Evolutionary conservation across 2,797 vertebrate genomes (phyloP), one percentile per base, ranked within the genome.

Genomic region (Microchirus variegatus): DNA sequence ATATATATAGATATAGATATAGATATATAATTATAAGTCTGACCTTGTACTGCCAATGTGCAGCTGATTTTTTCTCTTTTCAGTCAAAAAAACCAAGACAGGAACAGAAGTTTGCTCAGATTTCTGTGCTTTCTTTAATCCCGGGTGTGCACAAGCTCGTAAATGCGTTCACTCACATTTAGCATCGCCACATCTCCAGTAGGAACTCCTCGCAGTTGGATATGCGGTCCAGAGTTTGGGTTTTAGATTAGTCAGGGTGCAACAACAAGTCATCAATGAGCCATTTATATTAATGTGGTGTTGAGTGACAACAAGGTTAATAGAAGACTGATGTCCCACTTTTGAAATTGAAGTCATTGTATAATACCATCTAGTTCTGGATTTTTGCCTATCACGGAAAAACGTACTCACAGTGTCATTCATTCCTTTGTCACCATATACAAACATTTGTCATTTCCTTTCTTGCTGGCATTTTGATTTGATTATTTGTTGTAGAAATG

Each of bases 401-500:
- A 64, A 18, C 43, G 58, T 54, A 78, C 58, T 78, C 76, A 78
- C 73, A 67, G 26, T 76, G 75, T 80, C 55, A 54, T 69, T 17
- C 43, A 72, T 9, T 78, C 73, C 52, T 82, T 86, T 67, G 70
- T 84, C 81, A 77, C 77, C 82, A 87, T 87, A 86, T 88, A 83
- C 89, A 89, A 88, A 82, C 70, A 74, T 80, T 69, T 74, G 70
- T 80, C 64, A 49, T 83, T 84, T 87, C 79, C 57, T 80, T 83
- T 90, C 68, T 83, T 36, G 82, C 84, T 82, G 86, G 76, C 81
- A 79, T 88, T 88, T 89, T 78, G 16, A 22, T 90, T 91, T 66
- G 55, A 85, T 85, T 90, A 87, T 92, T 89, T 82, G 87, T 88
- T 90, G 88, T 90, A 88, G 77, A 92, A 82, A 89, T 88, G 62